Conservation (phyloP, 2,888 invertebrate species). For the Timema cristinae region DNA sequence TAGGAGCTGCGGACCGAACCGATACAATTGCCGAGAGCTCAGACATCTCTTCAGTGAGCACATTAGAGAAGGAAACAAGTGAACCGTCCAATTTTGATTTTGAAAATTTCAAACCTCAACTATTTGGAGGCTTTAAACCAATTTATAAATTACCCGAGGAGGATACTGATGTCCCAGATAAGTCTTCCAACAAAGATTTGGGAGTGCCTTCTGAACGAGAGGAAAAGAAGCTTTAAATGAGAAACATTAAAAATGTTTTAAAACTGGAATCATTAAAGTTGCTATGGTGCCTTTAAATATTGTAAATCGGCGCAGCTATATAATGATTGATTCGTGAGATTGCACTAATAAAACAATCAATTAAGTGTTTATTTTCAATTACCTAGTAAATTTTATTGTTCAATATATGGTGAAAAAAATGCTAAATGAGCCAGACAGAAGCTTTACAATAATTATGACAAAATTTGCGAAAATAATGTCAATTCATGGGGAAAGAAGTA, state of each 20-base stretch:
- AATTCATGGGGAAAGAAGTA: too few relatives aligned
- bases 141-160: slow-evolving; percentile 42
- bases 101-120: slow-evolving; percentile 63
- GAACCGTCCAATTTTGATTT: slow-evolving; percentile 54
- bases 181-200: slow-evolving; percentile 14
- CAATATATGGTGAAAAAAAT: too few relatives aligned
- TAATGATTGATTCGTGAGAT: not conserved
- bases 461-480: too few relatives aligned
- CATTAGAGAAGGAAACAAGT: slow-evolving; percentile 31
- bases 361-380: too few relatives aligned
- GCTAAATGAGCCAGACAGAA: too few relatives aligned
- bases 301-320: not conserved
- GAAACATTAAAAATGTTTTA: not conserved
- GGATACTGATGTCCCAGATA: slow-evolving; percentile 28
- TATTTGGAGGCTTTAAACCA: slow-evolving; percentile 66
- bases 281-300: not conserved
- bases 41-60: slow-evolving; percentile 20
- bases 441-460: too few relatives aligned
- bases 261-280: not conserved
- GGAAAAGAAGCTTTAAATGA: slow-evolving; percentile 24
- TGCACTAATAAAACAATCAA: too few relatives aligned
- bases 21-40: slow-evolving; percentile 30
- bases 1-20: slow-evolving; percentile 26
- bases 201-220: slow-evolving; percentile 23
- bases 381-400: too few relatives aligned